These are phyloP conservation scores for Otolemur garnettii DNA, from an alignment of 2,113 vertebrate species.

Conservation along the genomic window DNA sequence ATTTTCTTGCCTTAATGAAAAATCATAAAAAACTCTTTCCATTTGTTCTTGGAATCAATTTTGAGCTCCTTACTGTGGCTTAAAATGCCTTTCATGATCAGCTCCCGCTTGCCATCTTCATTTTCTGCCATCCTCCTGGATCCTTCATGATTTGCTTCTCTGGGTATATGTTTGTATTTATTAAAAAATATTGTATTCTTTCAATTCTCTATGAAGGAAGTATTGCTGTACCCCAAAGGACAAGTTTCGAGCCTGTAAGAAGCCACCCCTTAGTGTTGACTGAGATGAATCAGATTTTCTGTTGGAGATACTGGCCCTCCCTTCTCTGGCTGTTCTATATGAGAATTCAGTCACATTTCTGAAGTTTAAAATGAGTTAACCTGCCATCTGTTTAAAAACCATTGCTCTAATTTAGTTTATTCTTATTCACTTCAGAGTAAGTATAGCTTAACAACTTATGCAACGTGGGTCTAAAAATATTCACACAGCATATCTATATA, in stretches of 20 bases:
- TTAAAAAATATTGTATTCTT: not conserved
- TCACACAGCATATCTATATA: conserved; percentile 65
- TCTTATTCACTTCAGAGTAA: conserved; percentile 86
- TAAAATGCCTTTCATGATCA: not conserved
- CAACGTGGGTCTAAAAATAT: conserved; percentile 82
- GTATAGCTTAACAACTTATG: conserved; percentile 84
- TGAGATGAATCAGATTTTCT: not conserved
- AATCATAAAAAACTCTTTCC: not conserved
- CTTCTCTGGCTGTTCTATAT: not conserved
- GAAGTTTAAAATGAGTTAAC: conserved; percentile 84
- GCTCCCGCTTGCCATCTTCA: not conserved
- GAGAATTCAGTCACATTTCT: conserved; percentile 37
- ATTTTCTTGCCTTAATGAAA: conserved; percentile 33
- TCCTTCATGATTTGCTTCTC: conserved; percentile 8
- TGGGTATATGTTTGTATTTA: not conserved
- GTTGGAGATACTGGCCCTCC: not conserved
- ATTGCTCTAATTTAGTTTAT: conserved; percentile 88
- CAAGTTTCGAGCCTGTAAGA: not conserved
- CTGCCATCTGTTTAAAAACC: conserved; percentile 84
- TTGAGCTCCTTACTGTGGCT: not conserved
- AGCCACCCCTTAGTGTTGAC: not conserved
- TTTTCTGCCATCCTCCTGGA: not conserved
- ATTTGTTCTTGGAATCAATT: conserved; percentile 50
- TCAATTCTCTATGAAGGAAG: not conserved
- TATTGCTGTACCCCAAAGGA: not conserved